Evolutionary conservation across 2,113 vertebrate genomes (phyloP).

Genomic region (Haemorhous mexicanus): DNA sequence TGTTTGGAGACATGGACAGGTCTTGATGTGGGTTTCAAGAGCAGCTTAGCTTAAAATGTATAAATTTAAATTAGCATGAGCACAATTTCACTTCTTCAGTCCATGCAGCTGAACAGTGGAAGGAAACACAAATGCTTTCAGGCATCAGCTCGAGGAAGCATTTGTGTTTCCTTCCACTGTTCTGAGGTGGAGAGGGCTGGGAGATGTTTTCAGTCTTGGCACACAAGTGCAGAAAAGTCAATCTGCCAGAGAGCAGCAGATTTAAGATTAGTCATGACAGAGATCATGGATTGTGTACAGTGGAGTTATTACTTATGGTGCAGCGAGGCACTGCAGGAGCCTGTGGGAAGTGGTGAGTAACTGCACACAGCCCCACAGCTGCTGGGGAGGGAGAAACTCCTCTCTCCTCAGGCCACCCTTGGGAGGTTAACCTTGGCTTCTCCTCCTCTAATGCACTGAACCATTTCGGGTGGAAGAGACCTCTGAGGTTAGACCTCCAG

Average conservation of each 20-base stretch:
- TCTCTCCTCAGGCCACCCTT: not conserved
- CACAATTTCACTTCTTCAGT: not conserved
- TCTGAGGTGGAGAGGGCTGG: not conserved
- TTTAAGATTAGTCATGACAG: conserved; percentile 35
- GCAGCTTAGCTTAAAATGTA: not conserved
- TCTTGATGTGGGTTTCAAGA: not conserved
- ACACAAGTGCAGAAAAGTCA: not conserved
- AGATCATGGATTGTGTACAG: conserved; percentile 25
- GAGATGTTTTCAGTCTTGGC: not conserved
- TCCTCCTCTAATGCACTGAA: not conserved
- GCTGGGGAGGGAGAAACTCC: not conserved
- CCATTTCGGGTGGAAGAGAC: accelerated
- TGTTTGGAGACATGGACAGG: not conserved
- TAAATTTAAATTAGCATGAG: not conserved
- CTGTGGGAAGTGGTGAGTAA: not conserved
- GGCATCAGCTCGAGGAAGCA: not conserved
- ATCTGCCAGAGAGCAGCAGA: not conserved
- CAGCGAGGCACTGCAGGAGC: not conserved
- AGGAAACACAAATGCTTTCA: no score
- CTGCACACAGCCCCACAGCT: not conserved
- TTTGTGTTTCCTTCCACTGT: not conserved
- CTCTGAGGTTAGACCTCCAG: not conserved
- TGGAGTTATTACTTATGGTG: conserved; percentile 25
- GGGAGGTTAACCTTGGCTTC: not conserved
- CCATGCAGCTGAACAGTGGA: not conserved